Conservation (phyloP, 2,113 vertebrate genomes). For the Chaetodon trifascialis region DNA sequence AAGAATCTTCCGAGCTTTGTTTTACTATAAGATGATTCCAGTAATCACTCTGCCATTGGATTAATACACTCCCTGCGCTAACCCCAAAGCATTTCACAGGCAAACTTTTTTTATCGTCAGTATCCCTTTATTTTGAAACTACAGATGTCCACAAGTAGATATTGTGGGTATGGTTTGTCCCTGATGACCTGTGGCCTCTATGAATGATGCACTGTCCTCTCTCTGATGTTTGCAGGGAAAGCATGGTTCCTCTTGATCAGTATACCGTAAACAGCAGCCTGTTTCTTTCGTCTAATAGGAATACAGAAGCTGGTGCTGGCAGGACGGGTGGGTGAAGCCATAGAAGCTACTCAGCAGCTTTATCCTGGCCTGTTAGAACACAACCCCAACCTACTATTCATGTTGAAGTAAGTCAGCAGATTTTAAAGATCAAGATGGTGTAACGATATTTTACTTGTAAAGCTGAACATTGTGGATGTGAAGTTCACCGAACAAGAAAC, state of each 20-base stretch:
- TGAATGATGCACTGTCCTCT: neutral
- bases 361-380: slow-evolving; percentile 96
- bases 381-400: slow-evolving; percentile 98
- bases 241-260: neutral
- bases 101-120: neutral
- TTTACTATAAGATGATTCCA: neutral
- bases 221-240: neutral
- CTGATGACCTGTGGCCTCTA: neutral
- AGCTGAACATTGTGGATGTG: neutral
- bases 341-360: slow-evolving; percentile 95
- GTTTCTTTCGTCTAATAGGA: slow-evolving; percentile 82
- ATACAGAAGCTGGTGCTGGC: slow-evolving; percentile 99
- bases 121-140: neutral
- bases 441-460: neutral
- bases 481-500: neutral
- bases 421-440: neutral
- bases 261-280: neutral
- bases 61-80: neutral
- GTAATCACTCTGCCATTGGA: neutral
- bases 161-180: neutral
- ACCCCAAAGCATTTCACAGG: neutral
- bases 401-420: slow-evolving; percentile 93
- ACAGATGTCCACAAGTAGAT: neutral
- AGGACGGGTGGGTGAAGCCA: slow-evolving; percentile 96
- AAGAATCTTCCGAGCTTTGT: neutral